Evolutionary conservation across 2,797 vertebrate species (phyloP), one percentile per base, ranked within the genome.

Genomic region (Crypturellus tataupa): DNA sequence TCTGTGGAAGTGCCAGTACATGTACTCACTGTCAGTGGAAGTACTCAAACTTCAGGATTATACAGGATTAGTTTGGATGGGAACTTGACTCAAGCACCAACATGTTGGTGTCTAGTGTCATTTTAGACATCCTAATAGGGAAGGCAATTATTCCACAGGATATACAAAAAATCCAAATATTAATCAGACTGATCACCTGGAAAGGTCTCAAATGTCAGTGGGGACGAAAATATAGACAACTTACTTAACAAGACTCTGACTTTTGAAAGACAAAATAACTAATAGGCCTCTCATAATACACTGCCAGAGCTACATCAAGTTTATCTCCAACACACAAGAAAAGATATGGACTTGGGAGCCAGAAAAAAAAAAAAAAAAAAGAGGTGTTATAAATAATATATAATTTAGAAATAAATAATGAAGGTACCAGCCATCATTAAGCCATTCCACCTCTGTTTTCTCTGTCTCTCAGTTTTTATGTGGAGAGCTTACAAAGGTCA

Each of bases 401-500:
- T 1, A 58, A 4, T 56, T 85, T n/a, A 19, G 9, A 49, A 62
- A 65, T 25, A 65, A 82, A 65, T 31, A 59, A 58, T 51, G 12
- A 25, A 12, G 4, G 31, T 31, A 68, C 6, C 6, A 42, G 40
- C 40, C 40, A 42, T 42, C 40, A 42, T 42, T 14, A 65, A 80
- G 4, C 3, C 18, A 63, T 51, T 47, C 6, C 4, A 13, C 6
- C 19, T 62, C 31, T 2, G 1, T 14, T 25, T 37, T 25, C 24
- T 62, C 16, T 25, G 12, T 24, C 19, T 84, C 3, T 11, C 5
- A 46, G 27, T 33, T 63, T 63, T 90, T 78, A n/a, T 46, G 20
- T 16, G 47, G 10, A 0, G 0, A 35, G 13, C 31, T 80, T 77
- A 7, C 19, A 51, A 87, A 84, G 20, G 8, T 9, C 16, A 68